Percentiles rank a stretch among this genome's conserved stretches.
Conservation (phyloP, 2,888 invertebrate genomes). For the Graphium colonna region DNA sequence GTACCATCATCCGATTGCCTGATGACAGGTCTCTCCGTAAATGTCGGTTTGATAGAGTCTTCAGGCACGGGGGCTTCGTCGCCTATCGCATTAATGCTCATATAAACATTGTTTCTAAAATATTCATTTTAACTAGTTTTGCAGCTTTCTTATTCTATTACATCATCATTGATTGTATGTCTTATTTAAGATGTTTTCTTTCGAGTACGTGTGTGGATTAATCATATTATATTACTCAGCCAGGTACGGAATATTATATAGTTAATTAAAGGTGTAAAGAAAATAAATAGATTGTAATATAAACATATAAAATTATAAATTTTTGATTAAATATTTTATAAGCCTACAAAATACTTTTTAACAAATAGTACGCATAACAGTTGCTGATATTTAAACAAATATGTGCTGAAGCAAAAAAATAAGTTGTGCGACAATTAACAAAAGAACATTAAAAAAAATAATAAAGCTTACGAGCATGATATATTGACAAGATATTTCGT, state of each 20-base stretch:
- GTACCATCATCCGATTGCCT: constrained; percentile 97
- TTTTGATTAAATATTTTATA: constrained; percentile 47
- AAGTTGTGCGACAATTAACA: constrained; percentile 61
- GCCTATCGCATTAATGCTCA: constrained; percentile 81
- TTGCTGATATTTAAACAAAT: constrained; percentile 45
- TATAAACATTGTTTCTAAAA: constrained; percentile 40
- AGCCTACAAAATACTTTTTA: constrained; percentile 45
- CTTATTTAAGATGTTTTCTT: constrained; percentile 78
- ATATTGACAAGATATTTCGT: constrained; percentile 18
- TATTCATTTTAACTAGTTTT: constrained; percentile 46
- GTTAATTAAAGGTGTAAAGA: constrained; percentile 66
- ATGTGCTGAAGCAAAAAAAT: constrained; percentile 26
- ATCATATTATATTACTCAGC: constrained; percentile 37
- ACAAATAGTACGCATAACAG: constrained; percentile 77
- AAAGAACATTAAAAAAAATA: not conserved
- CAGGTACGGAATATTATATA: constrained; percentile 46
- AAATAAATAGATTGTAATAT: constrained; percentile 48
- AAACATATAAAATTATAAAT: constrained; percentile 45
- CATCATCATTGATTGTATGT: constrained; percentile 27
- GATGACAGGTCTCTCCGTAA: constrained; percentile 98
- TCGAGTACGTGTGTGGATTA: constrained; percentile 50
- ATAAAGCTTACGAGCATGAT: constrained; percentile 47
- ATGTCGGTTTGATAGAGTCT: constrained; percentile 97
- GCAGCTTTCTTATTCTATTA: constrained; percentile 41
- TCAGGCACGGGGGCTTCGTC: constrained; percentile 96